A percentile compares a stretch with the other conserved stretches of the same genome.
These are phyloP conservation scores for Xestia ashworthii DNA, from an alignment of 2,888 invertebrate genomes.

Conservation along the genomic window DNA sequence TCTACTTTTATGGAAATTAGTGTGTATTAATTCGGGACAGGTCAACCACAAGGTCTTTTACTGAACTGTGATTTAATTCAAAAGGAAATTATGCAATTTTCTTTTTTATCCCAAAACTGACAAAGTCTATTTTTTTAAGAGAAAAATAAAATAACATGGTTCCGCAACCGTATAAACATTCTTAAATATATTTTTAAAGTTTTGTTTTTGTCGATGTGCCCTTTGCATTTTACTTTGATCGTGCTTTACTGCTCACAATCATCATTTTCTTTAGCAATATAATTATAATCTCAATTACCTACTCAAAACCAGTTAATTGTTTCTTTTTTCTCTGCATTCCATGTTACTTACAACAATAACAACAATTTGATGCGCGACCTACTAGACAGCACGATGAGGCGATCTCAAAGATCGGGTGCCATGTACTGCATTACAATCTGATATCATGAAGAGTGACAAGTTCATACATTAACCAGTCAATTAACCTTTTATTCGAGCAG, in stretches of 20 bases:
- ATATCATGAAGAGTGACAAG: constrained; percentile 9
- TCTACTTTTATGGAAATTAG: not conserved
- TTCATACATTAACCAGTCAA: constrained; percentile 19
- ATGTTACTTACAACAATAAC: too few relatives aligned
- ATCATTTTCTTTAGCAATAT: not conserved
- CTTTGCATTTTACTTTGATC: too few relatives aligned
- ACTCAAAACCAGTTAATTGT: not conserved
- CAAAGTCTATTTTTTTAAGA: not conserved
- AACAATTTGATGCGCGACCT: not conserved
- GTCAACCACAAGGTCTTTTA: not conserved
- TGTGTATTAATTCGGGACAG: not conserved
- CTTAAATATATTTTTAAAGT: too few relatives aligned
- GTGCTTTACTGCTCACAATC: not conserved
- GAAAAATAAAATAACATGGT: not conserved
- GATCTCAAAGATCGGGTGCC: not conserved
- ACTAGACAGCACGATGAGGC: not conserved
- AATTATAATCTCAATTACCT: not conserved
- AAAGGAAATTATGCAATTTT: not conserved
- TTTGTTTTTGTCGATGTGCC: not conserved
- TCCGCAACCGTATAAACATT: too few relatives aligned
- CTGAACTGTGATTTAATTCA: not conserved
- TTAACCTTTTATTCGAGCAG: constrained; percentile 43
- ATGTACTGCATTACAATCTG: not conserved
- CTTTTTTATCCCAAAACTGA: not conserved
- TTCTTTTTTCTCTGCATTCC: not conserved